These are phyloP conservation scores for Corynorhinus townsendii DNA, from an alignment of 2,113 vertebrate species.

Conservation along the genomic window DNA sequence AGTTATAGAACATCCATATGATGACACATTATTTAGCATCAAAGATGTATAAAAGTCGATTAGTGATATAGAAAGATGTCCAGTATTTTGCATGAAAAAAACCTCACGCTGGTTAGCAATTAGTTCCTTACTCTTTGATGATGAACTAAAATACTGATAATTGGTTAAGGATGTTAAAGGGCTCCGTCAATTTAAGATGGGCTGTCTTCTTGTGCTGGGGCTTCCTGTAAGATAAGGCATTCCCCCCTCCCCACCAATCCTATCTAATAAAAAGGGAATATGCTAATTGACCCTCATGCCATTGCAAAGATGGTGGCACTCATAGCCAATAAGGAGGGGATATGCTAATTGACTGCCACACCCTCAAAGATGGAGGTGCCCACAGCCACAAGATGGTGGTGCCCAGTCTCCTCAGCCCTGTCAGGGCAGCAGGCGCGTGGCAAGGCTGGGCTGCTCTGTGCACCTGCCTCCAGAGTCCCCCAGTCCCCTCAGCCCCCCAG, in stretches of 20 bases:
- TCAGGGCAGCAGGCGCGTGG: no score
- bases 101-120: not conserved
- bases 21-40: not conserved
- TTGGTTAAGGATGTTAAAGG: not conserved
- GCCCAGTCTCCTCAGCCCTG: no score
- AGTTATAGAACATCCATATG: not conserved
- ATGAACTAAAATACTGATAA: not conserved
- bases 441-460: no score
- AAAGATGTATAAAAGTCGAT: not conserved
- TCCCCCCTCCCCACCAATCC: not conserved
- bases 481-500: no score
- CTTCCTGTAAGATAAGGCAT: not conserved
- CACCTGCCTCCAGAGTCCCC: no score
- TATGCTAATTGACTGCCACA: no score
- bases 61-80: not conserved
- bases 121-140: not conserved
- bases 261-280: no score
- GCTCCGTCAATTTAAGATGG: not conserved
- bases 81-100: not conserved
- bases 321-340: no score
- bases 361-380: no score
- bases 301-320: no score
- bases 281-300: no score
- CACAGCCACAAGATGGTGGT: no score
- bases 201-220: not conserved